A percentile compares a stretch with the other conserved stretches of the same genome.
Conservation (phyloP, 2,888 invertebrate genomes). For the Papilio demoleus region DNA sequence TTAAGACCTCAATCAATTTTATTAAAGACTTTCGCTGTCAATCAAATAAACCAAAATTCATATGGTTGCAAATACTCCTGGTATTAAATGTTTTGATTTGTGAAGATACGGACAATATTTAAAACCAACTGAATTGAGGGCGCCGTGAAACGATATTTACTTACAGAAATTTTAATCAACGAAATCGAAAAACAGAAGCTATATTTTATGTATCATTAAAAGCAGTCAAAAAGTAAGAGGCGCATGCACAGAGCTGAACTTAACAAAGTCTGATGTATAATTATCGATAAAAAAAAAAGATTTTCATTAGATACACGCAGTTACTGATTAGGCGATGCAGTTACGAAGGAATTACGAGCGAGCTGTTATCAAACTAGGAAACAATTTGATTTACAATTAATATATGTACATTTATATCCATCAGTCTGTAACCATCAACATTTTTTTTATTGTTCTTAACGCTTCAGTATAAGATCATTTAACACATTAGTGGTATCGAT, state of each 20-base stretch:
- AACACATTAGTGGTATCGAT: not conserved
- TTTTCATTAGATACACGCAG: not conserved
- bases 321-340: constrained; percentile 1
- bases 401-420: constrained; percentile 3
- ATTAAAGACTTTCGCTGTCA: not conserved
- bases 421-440: constrained; percentile 1
- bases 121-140: too few relatives aligned
- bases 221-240: too few relatives aligned
- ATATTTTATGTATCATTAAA: too few relatives aligned
- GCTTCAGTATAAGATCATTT: constrained; percentile 3
- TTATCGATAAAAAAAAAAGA: constrained; percentile 22
- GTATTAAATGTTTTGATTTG: too few relatives aligned
- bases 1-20: not conserved
- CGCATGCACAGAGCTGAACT: too few relatives aligned
- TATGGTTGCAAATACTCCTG: too few relatives aligned
- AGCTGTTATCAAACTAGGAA: constrained; percentile 25
- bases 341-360: constrained; percentile 21
- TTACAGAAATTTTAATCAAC: too few relatives aligned
- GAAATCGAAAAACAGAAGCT: too few relatives aligned
- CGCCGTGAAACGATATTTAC: too few relatives aligned
- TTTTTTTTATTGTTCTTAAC: not conserved
- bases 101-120: too few relatives aligned
- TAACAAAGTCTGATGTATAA: too few relatives aligned
- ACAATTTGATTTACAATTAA: not conserved
- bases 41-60: too few relatives aligned